Percentiles rank a stretch among this genome's conserved stretches.
These are phyloP conservation scores for Vulpes lagopus DNA, from an alignment of 2,113 vertebrate species.

Conservation along the genomic window DNA sequence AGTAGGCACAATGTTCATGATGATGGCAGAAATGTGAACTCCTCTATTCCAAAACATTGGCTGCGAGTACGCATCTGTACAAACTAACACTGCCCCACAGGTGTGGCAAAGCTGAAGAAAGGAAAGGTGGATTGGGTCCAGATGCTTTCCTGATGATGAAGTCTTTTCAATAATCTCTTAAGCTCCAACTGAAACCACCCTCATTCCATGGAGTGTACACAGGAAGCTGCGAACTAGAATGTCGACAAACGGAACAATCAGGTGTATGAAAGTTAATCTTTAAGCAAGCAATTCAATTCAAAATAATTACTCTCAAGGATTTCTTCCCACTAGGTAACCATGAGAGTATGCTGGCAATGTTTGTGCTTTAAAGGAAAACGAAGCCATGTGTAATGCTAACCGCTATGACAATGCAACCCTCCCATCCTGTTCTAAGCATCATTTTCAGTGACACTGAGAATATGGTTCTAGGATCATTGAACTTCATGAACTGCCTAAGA, in stretches of 20 bases:
- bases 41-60: not conserved
- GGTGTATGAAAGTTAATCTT: conserved; percentile 29
- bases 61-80: not conserved
- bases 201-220: not conserved
- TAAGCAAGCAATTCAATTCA: conserved; percentile 44
- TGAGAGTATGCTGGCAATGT: conserved; percentile 12
- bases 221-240: not conserved
- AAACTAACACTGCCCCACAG: not conserved
- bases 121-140: not conserved
- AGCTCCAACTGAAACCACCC: not conserved
- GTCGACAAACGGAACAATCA: not conserved
- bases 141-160: not conserved
- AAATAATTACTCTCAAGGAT: conserved; percentile 28
- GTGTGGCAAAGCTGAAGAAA: not conserved
- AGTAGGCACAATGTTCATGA: not conserved
- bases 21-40: not conserved
- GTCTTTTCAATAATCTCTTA: not conserved
- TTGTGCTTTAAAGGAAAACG: conserved; percentile 46
- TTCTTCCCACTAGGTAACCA: conserved; percentile 50
- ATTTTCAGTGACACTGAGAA: conserved; percentile 48
- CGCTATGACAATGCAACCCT: not conserved
- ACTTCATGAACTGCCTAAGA: conserved; percentile 23
- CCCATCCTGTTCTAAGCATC: conserved; percentile 1
- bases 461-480: conserved; percentile 55
- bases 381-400: not conserved